phyloP scores from a whole-genome alignment of 2,113 vertebrate genomes.

The Scopus umbretta region DNA sequence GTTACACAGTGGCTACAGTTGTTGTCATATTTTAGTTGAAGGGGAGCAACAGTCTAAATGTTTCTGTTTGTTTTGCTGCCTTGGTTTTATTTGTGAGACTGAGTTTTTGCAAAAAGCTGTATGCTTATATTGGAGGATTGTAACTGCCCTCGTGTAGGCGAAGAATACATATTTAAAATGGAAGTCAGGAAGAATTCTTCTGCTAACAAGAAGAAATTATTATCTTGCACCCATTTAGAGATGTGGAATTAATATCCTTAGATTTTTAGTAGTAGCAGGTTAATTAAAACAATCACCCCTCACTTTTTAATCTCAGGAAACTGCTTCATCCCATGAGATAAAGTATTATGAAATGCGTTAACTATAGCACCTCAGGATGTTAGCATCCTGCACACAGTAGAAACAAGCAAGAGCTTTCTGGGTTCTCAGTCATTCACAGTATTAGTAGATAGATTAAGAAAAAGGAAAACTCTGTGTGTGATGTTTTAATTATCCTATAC shows the following conservation, averaged over 20 bases:
- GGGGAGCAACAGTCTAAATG: neutral
- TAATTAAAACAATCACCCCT: neutral
- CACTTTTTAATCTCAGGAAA: neutral
- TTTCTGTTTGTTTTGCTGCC: neutral
- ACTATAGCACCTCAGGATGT: neutral
- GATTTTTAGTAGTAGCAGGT: neutral
- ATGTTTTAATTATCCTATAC: neutral
- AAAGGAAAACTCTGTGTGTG: neutral
- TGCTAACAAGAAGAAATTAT: neutral
- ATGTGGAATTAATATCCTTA: neutral
- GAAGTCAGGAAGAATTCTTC: neutral
- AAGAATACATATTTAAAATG: neutral
- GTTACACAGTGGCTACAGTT: neutral
- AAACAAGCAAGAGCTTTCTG: neutral
- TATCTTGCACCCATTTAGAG: neutral
- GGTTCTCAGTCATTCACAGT: neutral
- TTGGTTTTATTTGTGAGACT: neutral
- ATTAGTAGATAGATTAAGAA: neutral
- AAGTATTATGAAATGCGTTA: neutral
- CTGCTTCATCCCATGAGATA: neutral
- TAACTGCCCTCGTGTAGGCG: neutral
- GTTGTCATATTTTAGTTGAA: neutral
- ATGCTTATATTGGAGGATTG: neutral
- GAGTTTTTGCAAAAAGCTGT: neutral
- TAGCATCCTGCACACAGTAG: neutral